Base-by-base conservation (phyloP, 2,888 invertebrate genomes). In the Pandemis heparana region DNA sequence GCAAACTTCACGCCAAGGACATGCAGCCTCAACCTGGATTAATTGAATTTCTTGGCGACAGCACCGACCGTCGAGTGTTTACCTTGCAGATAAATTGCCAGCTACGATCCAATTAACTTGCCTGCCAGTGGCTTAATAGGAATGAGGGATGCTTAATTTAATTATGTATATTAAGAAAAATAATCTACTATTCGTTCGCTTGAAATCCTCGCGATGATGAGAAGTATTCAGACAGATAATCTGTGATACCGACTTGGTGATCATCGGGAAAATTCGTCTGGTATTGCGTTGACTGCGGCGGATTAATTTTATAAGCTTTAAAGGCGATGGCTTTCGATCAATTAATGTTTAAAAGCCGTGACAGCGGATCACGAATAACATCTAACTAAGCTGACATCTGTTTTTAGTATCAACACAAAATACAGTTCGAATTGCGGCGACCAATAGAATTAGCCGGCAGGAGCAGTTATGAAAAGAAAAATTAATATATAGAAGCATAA, bases 1-100 rank as follows among this genome's bases (percentile, higher is more conserved):
- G 74, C 61, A 71, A 62, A 59, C 63, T 61, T n/a, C 32, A 32
- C 64, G 72, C 71, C 78, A 76, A 79, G 83, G 83, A 82, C 84
- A 82, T 86, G 86, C 83, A 85, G 82, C 80, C 74, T 56, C 83
- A 87, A 85, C 84, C 85, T 83, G 83, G 77, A 80, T 79, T 88
- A 90, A 90, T 90, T 90, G 88, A 87, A 89, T 90, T 87, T 88
- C 87, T 87, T 80, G 79, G 76, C 81, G 82, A 81, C 79, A 82
- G 79, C 81, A 23, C 18, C 56, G 81, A 82, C 83, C 81, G 81
- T 80, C 76, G 79, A 77, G 82, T 86, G 85, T 88, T 87, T 87
- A 85, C 86, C 81, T 82, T 82, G 75, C 79, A 77, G 75, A 77
- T 75, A 81, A 84, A 86, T 83, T 84, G 81, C 80, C 78, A 76